Evolutionary conservation across 2,113 vertebrate genomes (phyloP).

Genomic region (Bothrops jararaca): DNA sequence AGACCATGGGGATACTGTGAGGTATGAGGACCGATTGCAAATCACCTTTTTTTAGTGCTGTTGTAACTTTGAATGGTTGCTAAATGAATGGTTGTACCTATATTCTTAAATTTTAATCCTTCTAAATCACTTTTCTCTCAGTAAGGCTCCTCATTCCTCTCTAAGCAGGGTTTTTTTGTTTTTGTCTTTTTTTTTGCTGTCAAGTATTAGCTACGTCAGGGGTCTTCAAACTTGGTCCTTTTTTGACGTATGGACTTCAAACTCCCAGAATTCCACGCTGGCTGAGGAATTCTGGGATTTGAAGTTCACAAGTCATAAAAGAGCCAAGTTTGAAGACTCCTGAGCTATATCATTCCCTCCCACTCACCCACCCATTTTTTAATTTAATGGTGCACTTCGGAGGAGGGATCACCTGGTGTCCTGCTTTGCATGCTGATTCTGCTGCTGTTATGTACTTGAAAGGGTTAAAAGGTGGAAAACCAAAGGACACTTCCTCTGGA

Average conservation of each 20-base stretch:
- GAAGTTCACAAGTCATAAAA: no score
- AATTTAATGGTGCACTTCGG: background rate
- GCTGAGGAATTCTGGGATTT: no score
- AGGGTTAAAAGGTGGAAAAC: background rate
- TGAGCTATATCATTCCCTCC: background rate
- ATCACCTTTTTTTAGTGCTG: background rate
- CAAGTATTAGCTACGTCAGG: no score
- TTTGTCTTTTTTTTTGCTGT: background rate
- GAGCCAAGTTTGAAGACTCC: no score
- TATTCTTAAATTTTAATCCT: background rate
- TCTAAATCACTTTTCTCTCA: background rate
- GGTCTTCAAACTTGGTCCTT: no score
- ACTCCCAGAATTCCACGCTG: no score
- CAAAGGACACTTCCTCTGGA: background rate
- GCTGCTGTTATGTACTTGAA: background rate
- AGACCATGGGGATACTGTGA: background rate
- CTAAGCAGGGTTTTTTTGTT: background rate
- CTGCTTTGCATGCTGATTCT: background rate
- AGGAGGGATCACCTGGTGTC: no score
- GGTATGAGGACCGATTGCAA: background rate
- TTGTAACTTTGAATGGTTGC: background rate
- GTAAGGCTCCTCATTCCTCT: background rate
- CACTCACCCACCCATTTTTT: background rate
- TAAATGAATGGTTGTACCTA: background rate
- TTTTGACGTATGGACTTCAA: no score